Conservation (phyloP, 2,888 invertebrate species). For the Yponomeuta sedellus region DNA sequence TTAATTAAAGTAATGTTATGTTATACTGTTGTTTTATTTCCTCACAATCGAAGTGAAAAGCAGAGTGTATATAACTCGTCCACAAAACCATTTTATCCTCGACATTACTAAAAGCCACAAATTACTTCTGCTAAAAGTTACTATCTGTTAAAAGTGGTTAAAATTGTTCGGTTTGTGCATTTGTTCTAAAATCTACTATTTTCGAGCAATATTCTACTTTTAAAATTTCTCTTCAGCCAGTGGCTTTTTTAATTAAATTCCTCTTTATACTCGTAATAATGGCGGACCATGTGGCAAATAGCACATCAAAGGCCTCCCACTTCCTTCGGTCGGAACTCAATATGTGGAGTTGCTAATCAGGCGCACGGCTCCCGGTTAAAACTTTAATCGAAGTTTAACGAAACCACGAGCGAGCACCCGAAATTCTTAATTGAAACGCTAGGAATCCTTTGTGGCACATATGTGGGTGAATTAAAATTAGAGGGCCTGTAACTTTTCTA, state of each 20-base stretch:
- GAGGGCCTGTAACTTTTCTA: constrained; percentile 24
- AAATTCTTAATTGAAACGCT: constrained; percentile 46
- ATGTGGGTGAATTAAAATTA: constrained; percentile 37
- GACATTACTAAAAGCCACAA: too few species aligned
- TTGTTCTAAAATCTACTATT: too few species aligned
- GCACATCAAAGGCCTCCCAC: not conserved
- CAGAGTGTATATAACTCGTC: too few species aligned
- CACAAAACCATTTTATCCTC: too few species aligned
- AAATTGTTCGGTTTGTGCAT: not conserved
- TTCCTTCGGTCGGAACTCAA: not conserved
- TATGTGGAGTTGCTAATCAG: constrained; percentile 13
- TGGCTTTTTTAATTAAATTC: not conserved
- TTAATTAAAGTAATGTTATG: too few species aligned
- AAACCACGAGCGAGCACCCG: constrained; percentile 34
- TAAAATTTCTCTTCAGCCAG: not conserved
- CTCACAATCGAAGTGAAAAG: too few species aligned
- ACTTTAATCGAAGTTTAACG: constrained; percentile 46
- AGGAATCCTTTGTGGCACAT: constrained; percentile 45
- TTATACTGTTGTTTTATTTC: too few species aligned
- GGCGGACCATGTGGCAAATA: not conserved
- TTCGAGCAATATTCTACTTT: too few species aligned
- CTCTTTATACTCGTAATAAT: not conserved
- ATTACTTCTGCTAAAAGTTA: too few species aligned
- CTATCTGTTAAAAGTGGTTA: too few species aligned
- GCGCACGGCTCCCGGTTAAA: constrained; percentile 32